phyloP scores from a whole-genome alignment of 2,113 vertebrate species.

The Gorsachius goisagi region DNA sequence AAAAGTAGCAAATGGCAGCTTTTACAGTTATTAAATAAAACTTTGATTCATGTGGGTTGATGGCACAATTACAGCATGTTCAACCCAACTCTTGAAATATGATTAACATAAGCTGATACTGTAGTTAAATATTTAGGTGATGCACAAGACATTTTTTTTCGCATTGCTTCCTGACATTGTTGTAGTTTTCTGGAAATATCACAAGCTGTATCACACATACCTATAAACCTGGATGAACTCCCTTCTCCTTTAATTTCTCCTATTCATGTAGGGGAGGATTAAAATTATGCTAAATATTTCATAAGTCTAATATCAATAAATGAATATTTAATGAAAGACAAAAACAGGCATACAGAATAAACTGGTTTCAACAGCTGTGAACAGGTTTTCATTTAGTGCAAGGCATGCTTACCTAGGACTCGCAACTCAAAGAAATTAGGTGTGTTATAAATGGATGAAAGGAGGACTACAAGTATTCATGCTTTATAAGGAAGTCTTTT shows the following conservation, averaged over 20 bases:
- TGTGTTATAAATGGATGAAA: background rate
- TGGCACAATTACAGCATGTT: conserved; percentile 44
- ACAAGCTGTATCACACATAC: background rate
- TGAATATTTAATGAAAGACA: conserved; percentile 55
- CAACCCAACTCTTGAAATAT: conserved; percentile 26
- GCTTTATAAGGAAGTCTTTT: background rate
- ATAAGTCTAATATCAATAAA: conserved; percentile 59
- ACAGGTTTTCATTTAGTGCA: background rate
- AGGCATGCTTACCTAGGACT: background rate
- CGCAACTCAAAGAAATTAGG: background rate
- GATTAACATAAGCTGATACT: conserved; percentile 44
- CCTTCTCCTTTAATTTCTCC: conserved; percentile 24
- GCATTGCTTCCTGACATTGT: background rate
- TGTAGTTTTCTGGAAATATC: conserved; percentile 5
- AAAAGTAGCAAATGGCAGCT: conserved; percentile 61
- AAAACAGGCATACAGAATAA: conserved; percentile 25
- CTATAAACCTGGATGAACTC: background rate
- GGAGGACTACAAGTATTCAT: background rate
- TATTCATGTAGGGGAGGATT: conserved; percentile 2
- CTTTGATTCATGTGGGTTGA: conserved; percentile 39
- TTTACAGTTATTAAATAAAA: conserved; percentile 64
- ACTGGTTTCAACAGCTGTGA: conserved; percentile 21
- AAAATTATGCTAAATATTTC: conserved; percentile 51
- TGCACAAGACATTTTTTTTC: background rate
- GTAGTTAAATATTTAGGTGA: conserved; percentile 45